phyloP scores from a whole-genome alignment of 2,113 vertebrate species.

The Zootoca vivipara region DNA sequence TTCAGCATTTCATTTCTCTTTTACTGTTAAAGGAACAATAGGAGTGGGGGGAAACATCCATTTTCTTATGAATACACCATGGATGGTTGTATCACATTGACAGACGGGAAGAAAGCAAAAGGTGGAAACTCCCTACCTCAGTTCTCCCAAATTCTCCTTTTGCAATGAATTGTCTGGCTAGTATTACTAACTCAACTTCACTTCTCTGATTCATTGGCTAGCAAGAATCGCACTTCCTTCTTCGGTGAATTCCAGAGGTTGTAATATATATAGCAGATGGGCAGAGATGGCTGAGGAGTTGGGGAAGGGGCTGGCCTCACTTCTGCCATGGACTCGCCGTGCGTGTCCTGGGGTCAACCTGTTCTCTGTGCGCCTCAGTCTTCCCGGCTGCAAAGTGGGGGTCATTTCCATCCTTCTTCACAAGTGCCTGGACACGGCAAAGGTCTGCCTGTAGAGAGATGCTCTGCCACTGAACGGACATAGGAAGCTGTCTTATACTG shows the following conservation, averaged over 20 bases:
- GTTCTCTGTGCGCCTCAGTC: background rate
- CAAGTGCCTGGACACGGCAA: background rate
- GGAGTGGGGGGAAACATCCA: conserved; percentile 6
- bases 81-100: background rate
- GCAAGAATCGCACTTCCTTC: conserved; percentile 43
- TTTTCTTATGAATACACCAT: conserved; percentile 42
- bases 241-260: background rate
- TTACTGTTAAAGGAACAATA: conserved; percentile 33
- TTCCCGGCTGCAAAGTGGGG: background rate
- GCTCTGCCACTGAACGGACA: too few relatives aligned
- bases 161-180: conserved; percentile 19
- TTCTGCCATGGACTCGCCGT: too few relatives aligned
- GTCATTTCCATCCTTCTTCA: background rate
- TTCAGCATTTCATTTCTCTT: conserved; percentile 54
- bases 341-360: background rate
- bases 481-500: too few relatives aligned
- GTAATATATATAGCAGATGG: background rate
- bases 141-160: background rate
- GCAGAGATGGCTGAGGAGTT: background rate
- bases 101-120: background rate
- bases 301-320: fast-evolving
- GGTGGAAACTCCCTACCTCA: conserved; percentile 30
- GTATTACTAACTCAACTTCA: background rate
- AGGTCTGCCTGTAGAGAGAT: too few relatives aligned
- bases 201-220: background rate